Conservation (phyloP, 2,797 vertebrate genomes). For the Argyrosomus regius region DNA sequence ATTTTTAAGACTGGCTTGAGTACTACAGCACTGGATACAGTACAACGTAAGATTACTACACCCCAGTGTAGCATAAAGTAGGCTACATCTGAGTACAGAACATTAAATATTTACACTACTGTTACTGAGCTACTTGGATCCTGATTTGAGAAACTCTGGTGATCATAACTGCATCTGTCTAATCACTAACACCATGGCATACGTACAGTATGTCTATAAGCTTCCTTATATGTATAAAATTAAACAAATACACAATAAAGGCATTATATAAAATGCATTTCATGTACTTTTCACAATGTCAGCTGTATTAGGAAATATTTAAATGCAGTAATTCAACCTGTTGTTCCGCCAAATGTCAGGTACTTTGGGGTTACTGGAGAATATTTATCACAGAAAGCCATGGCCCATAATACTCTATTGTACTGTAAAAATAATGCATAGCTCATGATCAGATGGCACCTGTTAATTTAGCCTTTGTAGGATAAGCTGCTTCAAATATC, state of each 20-base stretch:
- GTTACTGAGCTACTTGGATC: not conserved
- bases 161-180: not conserved
- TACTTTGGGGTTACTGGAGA: not conserved
- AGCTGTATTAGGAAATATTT: not conserved
- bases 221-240: not conserved
- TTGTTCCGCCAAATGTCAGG: not conserved
- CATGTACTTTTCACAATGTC: too few relatives aligned
- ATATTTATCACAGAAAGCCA: not conserved
- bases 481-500: too few relatives aligned
- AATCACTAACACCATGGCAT: not conserved
- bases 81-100: not conserved
- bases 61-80: not conserved
- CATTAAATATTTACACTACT: not conserved
- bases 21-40: not conserved
- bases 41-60: not conserved
- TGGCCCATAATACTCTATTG: not conserved
- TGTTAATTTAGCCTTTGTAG: not conserved
- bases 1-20: too few relatives aligned
- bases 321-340: not conserved
- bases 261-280: not conserved
- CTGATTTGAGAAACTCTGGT: not conserved
- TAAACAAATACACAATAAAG: not conserved
- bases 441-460: not conserved
- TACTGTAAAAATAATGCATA: not conserved
- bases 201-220: not conserved